Conservation (phyloP, 1,140 invertebrate genomes). For the Neodiprion fabricii region DNA sequence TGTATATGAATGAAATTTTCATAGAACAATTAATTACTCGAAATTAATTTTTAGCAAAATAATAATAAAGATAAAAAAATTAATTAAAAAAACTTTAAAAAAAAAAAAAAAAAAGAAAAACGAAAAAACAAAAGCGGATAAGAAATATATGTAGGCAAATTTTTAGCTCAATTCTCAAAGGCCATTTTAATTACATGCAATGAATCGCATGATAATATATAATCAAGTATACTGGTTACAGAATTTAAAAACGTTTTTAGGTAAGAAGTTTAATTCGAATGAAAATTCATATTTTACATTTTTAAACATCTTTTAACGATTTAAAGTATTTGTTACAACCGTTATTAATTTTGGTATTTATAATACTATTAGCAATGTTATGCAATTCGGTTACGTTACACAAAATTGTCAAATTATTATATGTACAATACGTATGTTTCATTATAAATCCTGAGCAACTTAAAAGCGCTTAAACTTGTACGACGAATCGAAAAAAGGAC, state of each 20-base stretch:
- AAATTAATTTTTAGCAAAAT: neutral
- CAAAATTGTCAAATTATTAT: neutral
- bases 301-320: neutral
- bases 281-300: slow-evolving; percentile 16
- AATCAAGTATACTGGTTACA: neutral
- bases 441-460: neutral
- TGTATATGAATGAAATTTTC: neutral
- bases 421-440: neutral
- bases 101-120: neutral
- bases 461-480: too few species aligned
- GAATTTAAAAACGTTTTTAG: slow-evolving; percentile 16
- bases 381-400: neutral
- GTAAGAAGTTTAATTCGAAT: slow-evolving; percentile 20
- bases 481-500: too few species aligned
- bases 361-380: neutral
- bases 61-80: neutral
- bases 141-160: neutral
- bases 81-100: neutral
- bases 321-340: neutral
- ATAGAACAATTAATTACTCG: neutral
- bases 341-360: neutral
- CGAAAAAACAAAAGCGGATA: neutral
- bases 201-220: too few species aligned
- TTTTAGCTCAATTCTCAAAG: slow-evolving; percentile 5
- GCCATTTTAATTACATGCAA: neutral